These are phyloP conservation scores for Atopsyche davidsoni DNA, from an alignment of 1,140 invertebrate genomes.

Conservation along the genomic window DNA sequence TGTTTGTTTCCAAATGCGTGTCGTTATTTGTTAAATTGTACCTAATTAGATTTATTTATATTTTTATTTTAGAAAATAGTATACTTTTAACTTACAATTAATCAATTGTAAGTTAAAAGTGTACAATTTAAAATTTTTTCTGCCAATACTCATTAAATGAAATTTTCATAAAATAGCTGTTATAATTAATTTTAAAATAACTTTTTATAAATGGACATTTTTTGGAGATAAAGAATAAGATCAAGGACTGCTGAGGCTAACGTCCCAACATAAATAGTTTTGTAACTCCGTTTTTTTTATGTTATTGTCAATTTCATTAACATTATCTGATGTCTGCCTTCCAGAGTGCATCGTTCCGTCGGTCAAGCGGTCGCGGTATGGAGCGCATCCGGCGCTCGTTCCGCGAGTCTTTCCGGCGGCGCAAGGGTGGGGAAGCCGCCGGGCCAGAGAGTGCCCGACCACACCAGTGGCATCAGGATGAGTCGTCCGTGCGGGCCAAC, in stretches of 20 bases:
- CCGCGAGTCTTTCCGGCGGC: conserved; percentile 83
- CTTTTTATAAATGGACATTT: no score
- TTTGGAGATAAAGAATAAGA: no score
- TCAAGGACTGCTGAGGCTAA: neutral
- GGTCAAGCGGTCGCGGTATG: conserved; percentile 69
- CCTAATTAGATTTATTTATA: no score
- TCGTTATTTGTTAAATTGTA: no score
- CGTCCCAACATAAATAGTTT: neutral
- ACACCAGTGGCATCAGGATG: conserved; percentile 98
- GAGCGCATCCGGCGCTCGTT: conserved; percentile 86
- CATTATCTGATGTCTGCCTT: neutral
- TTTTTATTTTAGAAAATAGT: no score
- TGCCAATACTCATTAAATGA: no score
- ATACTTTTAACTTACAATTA: no score
- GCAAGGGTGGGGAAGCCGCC: conserved; percentile 62
- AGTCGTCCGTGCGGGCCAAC: conserved; percentile 87
- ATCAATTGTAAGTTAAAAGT: no score
- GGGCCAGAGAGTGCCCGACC: conserved; percentile 90
- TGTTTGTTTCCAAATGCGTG: no score
- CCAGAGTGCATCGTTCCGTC: conserved; percentile 49
- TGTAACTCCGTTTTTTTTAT: neutral
- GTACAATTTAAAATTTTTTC: no score
- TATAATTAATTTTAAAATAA: no score
- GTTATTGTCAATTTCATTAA: neutral
- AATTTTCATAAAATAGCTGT: no score